Evolutionary conservation across 2,797 vertebrate genomes (phyloP).

Genomic region (Mionectes olivaceus): DNA sequence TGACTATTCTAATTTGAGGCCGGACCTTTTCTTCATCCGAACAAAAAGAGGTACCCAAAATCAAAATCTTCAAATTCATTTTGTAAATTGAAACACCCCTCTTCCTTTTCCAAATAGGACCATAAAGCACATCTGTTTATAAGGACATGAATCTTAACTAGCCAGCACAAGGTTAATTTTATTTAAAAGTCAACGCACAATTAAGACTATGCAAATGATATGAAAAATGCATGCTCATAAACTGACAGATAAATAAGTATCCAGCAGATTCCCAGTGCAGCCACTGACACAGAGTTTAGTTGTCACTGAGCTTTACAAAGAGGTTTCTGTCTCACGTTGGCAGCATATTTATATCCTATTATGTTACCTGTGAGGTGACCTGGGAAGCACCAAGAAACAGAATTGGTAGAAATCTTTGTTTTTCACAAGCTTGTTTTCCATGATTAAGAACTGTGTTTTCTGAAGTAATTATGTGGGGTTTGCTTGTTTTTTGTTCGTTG

Average conservation of each 20-base stretch:
- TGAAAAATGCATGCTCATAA: neutral
- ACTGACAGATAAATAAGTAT: neutral
- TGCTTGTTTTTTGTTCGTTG: neutral
- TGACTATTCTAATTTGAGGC: neutral
- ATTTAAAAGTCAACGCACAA: neutral
- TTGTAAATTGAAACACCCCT: neutral
- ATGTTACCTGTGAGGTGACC: neutral
- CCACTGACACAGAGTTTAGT: neutral
- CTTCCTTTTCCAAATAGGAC: neutral
- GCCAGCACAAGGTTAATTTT: neutral
- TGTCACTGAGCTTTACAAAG: neutral
- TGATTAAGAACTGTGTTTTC: neutral
- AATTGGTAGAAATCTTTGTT: neutral
- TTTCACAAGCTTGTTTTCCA: neutral
- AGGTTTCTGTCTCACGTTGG: neutral
- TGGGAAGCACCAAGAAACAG: neutral
- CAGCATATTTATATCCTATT: neutral
- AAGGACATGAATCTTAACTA: neutral
- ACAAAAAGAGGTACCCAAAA: neutral
- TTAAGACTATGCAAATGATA: slow-evolving; percentile 2
- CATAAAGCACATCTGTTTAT: neutral
- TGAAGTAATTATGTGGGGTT: neutral
- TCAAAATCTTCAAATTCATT: neutral
- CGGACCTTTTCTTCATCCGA: neutral
- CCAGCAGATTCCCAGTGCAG: neutral